These are phyloP conservation scores for Pseudorhombus dupliciocellatus DNA, from an alignment of 2,113 vertebrate species.

Conservation along the genomic window DNA sequence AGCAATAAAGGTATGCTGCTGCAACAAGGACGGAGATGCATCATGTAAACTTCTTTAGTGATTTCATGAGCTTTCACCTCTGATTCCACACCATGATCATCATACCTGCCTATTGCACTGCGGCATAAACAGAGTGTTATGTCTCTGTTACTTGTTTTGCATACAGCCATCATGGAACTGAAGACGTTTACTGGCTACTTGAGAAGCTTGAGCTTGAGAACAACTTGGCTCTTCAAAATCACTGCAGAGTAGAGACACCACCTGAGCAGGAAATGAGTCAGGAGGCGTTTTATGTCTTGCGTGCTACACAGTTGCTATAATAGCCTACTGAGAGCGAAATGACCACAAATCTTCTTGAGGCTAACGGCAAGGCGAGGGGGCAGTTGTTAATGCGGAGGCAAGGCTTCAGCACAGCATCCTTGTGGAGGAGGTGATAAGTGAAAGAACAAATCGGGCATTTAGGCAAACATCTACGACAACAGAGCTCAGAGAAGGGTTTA, in stretches of 20 bases:
- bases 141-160: too few species aligned
- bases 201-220: neutral
- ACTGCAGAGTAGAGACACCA: neutral
- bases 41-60: too few species aligned
- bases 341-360: neutral
- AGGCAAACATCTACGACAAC: too few species aligned
- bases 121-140: too few species aligned
- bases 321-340: neutral
- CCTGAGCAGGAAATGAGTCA: neutral
- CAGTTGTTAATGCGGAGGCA: too few species aligned
- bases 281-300: neutral
- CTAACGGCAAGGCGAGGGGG: neutral
- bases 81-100: too few species aligned
- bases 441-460: too few species aligned
- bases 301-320: neutral
- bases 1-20: neutral
- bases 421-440: too few species aligned
- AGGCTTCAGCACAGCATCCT: too few species aligned
- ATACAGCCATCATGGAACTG: neutral
- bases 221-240: neutral
- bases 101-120: too few species aligned
- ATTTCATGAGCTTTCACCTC: too few species aligned
- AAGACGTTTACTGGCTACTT: neutral
- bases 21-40: neutral
- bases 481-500: too few species aligned